Evolutionary conservation across 1,140 invertebrate genomes (phyloP).

Genomic region (Coptotermes formosanus): DNA sequence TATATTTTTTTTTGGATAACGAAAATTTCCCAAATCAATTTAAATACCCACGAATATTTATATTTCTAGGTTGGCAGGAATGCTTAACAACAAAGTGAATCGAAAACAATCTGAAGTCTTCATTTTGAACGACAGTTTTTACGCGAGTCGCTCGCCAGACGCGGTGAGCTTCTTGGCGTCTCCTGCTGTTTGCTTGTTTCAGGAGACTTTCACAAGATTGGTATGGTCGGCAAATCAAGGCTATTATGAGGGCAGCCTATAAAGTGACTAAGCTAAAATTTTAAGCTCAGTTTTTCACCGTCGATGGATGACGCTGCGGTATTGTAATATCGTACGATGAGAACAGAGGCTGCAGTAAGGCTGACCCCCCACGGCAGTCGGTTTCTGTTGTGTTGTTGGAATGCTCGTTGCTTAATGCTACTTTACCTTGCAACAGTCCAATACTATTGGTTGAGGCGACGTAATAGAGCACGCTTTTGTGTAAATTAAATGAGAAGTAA

Average conservation of each 20-base stretch:
- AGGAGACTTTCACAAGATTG: not conserved
- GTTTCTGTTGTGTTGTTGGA: not conserved
- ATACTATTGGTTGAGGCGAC: no score
- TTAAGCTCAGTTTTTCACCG: constrained; percentile 1
- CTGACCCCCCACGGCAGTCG: not conserved
- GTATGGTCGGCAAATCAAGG: not conserved
- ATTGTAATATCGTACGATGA: not conserved
- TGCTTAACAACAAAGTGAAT: no score
- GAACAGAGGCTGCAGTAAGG: not conserved
- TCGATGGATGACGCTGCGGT: not conserved
- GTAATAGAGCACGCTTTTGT: no score
- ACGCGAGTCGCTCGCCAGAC: not conserved
- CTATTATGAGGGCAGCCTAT: not conserved
- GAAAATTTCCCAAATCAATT: no score
- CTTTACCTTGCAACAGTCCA: no score
- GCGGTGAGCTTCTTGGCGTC: not conserved
- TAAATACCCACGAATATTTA: no score
- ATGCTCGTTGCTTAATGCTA: not conserved
- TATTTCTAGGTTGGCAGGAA: no score
- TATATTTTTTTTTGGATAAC: no score
- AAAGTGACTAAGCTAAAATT: constrained; percentile 14
- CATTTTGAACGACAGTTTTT: not conserved
- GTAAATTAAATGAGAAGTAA: no score
- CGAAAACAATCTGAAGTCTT: no score
- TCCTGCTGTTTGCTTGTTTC: not conserved